phyloP scores from a whole-genome alignment of 2,888 invertebrate genomes.

The Phania funesta region DNA sequence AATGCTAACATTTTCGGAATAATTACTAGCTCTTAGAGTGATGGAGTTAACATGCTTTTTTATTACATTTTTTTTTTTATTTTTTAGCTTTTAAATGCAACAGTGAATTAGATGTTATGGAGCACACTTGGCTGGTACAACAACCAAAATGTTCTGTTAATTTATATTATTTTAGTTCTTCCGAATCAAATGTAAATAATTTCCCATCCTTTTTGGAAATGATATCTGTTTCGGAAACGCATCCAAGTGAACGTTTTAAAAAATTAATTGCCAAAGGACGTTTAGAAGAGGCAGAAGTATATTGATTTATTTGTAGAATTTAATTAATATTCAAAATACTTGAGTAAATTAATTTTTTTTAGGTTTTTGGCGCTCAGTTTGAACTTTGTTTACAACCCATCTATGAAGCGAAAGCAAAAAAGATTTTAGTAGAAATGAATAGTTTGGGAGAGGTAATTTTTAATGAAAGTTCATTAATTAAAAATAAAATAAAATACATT shows the following conservation, averaged over 20 bases:
- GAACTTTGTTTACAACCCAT: slow-evolving; percentile 79
- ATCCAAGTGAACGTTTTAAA: slow-evolving; percentile 78
- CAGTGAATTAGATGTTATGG: slow-evolving; percentile 75
- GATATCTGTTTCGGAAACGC: slow-evolving; percentile 78
- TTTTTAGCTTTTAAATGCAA: slow-evolving; percentile 75
- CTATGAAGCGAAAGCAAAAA: slow-evolving; percentile 78
- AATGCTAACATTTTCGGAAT: no score
- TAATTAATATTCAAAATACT: not conserved
- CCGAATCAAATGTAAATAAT: slow-evolving; percentile 67
- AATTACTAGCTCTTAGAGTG: no score
- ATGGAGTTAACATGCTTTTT: not conserved
- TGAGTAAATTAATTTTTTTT: not conserved
- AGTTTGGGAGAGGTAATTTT: slow-evolving; percentile 70
- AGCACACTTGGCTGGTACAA: slow-evolving; percentile 77
- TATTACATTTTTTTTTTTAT: not conserved
- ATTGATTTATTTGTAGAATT: not conserved
- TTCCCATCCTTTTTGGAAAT: slow-evolving; percentile 77
- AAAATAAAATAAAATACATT: not conserved
- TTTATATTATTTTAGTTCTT: slow-evolving; percentile 77
- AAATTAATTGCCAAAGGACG: slow-evolving; percentile 79
- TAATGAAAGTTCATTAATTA: not conserved
- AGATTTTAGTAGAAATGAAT: slow-evolving; percentile 74
- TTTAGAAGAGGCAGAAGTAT: slow-evolving; percentile 79
- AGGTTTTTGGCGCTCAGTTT: slow-evolving; percentile 78
- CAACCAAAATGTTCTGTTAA: slow-evolving; percentile 79